Base-by-base conservation (phyloP, 2,797 vertebrate species). In the Danio albolineatus region DNA sequence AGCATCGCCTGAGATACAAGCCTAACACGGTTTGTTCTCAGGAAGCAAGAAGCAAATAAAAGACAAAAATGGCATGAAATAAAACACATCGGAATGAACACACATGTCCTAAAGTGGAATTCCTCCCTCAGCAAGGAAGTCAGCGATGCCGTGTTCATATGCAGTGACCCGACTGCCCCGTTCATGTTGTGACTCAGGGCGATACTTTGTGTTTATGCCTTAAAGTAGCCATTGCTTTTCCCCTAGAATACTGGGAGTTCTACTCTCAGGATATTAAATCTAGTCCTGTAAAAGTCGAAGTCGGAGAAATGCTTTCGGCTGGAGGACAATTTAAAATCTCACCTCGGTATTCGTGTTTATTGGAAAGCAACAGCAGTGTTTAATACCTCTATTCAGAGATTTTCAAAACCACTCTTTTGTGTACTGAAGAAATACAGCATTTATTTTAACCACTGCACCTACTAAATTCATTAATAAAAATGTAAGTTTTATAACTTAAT, bases 81-180 rank as follows among this genome's bases (percentile, higher is more conserved):
- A 79, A 88, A 86, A 90, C 83, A 77, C 91, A 91, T 83, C 75
- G 79, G 88, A 88, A 85, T 88, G 85, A 92, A 89, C 86, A 86
- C 85, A 76, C 84, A 87, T 91, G 86, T 91, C 88, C 89, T 46
- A 86, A 78, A 38, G 85, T 89, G 81, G 67, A 73, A 76, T 81
- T 86, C 86, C 85, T 79, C 65, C 76, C 41, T 57, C 21, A 72
- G 54, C 64, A 44, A 76, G 48, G 56, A 83, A 75, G 54, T 17
- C 70, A 78, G 80, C 78, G 59, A 73, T 77, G 57, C 10, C 76
- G 54, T 87, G 82, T 89, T 88, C 89, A 82, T 85, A 86, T 71
- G 41, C 78, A 76, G 56, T 92, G 90, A 93, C 91, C 91, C 88
- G 88, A 81, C 86, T 90, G 84, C 78, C 82, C 67, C 84, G 80